Percentiles rank a stretch among this genome's conserved stretches.
These are phyloP conservation scores for Hemithea aestivaria DNA, from an alignment of 2,888 invertebrate species.

Conservation along the genomic window DNA sequence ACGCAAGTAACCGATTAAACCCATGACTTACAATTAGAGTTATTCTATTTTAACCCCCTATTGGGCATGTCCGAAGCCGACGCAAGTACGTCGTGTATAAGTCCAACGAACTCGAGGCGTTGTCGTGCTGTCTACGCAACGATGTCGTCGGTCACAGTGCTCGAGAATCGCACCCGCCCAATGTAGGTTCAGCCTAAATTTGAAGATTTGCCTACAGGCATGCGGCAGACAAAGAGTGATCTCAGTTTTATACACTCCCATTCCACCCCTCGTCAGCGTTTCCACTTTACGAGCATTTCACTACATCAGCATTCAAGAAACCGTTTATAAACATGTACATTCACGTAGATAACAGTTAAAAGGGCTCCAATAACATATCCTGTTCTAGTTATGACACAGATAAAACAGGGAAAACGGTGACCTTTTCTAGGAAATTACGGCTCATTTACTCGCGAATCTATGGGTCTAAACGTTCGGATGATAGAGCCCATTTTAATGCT, in stretches of 20 bases:
- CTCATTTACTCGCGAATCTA: constrained; percentile 16
- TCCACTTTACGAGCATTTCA: constrained; percentile 25
- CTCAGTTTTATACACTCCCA: constrained; percentile 31
- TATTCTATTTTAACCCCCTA: no score
- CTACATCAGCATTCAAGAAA: constrained; percentile 26
- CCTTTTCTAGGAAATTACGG: constrained; percentile 20
- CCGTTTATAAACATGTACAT: constrained; percentile 16
- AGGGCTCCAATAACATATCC: constrained; percentile 21
- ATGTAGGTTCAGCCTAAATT: constrained; percentile 5
- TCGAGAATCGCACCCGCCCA: no score
- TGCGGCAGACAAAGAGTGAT: constrained; percentile 38
- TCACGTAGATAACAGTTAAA: constrained; percentile 22
- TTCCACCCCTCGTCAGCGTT: constrained; percentile 14
- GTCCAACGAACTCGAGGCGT: no score
- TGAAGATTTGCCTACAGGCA: constrained; percentile 22
- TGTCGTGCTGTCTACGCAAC: no score
- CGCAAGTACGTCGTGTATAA: no score
- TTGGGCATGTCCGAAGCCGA: no score
- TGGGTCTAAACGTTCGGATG: constrained; percentile 18
- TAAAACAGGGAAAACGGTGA: constrained; percentile 14
- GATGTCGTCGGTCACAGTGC: no score
- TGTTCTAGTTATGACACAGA: constrained; percentile 22
- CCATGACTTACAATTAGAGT: no score
- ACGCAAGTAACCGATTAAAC: no score
- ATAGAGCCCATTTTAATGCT: constrained; percentile 11